Percentiles rank a stretch among this genome's conserved stretches.
These are phyloP conservation scores for Sebastes taczanowskii DNA, from an alignment of 2,797 vertebrate species.

Conservation along the genomic window DNA sequence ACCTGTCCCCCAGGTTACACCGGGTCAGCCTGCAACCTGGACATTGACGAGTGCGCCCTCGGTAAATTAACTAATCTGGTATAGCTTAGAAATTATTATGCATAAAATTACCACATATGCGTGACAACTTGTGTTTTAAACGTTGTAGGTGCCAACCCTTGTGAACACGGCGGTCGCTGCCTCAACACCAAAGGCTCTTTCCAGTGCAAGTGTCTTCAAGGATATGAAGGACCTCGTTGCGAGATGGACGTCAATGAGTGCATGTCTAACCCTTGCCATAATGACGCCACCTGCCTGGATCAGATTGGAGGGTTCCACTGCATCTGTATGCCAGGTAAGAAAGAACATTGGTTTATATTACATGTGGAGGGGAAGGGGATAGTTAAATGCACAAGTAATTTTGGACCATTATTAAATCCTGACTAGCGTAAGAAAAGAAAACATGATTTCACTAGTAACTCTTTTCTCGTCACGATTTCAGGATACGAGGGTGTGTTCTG, in stretches of 20 bases:
- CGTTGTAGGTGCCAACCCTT: constrained; percentile 92
- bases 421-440: background rate
- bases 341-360: background rate
- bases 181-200: constrained; percentile 98
- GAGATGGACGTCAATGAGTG: constrained; percentile 98
- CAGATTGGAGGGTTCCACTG: constrained; percentile 98
- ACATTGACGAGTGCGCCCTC: constrained; percentile 94
- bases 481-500: constrained; percentile 94
- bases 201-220: constrained; percentile 93
- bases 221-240: constrained; percentile 94
- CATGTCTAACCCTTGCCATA: constrained; percentile 96
- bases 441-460: background rate
- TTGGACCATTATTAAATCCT: background rate
- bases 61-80: constrained; percentile 75
- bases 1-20: constrained; percentile 94
- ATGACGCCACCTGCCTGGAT: constrained; percentile 96
- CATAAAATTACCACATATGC: background rate
- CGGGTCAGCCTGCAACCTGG: constrained; percentile 94
- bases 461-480: constrained; percentile 63
- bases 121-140: background rate
- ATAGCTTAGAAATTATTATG: background rate
- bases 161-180: constrained; percentile 94
- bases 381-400: background rate
- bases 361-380: background rate
- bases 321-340: constrained; percentile 96